Evolutionary conservation across 1,140 invertebrate genomes (phyloP).

Genomic region (Hestina assimilis): DNA sequence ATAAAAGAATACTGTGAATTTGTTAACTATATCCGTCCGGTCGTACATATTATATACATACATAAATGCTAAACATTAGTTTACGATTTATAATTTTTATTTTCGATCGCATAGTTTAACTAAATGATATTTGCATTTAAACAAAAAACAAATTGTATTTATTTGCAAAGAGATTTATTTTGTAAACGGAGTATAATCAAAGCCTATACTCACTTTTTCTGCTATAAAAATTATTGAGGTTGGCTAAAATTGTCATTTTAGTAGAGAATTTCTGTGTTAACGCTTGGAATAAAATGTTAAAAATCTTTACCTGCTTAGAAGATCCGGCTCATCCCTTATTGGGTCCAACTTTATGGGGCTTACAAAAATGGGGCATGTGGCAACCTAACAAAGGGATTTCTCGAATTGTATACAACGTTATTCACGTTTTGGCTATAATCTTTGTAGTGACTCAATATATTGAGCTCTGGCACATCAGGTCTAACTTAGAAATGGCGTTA

Average conservation of each 20-base stretch:
- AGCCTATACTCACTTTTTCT: no score
- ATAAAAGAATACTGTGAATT: no score
- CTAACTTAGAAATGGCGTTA: constrained; percentile 44
- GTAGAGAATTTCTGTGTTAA: not conserved
- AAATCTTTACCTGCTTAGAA: constrained; percentile 34
- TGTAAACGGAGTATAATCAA: no score
- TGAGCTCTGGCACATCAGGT: constrained; percentile 55
- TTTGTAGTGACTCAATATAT: constrained; percentile 59
- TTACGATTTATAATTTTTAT: no score
- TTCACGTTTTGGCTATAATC: constrained; percentile 46
- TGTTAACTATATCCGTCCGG: no score
- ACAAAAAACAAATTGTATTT: no score
- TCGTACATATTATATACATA: no score
- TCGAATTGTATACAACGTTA: constrained; percentile 33
- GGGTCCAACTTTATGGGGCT: constrained; percentile 49
- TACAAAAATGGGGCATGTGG: constrained; percentile 55
- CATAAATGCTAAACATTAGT: no score
- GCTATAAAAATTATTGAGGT: not conserved
- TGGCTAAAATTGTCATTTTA: not conserved
- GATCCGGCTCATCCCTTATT: constrained; percentile 45
- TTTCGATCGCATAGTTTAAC: no score
- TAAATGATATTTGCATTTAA: no score
- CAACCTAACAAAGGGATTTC: constrained; percentile 33
- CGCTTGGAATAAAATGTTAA: not conserved
- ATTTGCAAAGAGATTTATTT: no score